Percentiles rank a stretch among this genome's conserved stretches.
Evolutionary conservation across 2,888 invertebrate species (phyloP).

Genomic region (Limnephilus marmoratus): DNA sequence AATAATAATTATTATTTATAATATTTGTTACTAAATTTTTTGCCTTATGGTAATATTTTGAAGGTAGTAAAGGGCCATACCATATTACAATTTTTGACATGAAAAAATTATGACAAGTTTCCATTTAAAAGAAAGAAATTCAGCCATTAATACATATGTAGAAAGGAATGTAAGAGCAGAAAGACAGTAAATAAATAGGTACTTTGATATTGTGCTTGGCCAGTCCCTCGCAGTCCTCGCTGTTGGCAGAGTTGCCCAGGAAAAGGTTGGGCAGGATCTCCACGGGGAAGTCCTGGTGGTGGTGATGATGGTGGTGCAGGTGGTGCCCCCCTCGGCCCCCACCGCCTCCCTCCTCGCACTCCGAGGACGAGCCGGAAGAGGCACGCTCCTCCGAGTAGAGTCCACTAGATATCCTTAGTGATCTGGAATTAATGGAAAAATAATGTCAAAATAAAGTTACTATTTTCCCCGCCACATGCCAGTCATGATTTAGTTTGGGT

Average conservation of each 20-base stretch:
- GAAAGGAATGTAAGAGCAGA: background rate
- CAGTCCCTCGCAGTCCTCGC: constrained; percentile 92
- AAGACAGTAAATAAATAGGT: constrained; percentile 62
- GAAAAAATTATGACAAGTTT: no score
- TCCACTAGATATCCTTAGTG: constrained; percentile 85
- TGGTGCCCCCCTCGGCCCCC: constrained; percentile 40
- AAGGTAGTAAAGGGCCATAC: no score
- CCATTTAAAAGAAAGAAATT: no score
- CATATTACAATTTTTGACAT: no score
- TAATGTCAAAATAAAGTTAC: background rate
- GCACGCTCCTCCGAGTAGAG: constrained; percentile 80
- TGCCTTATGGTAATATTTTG: no score
- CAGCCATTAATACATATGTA: background rate
- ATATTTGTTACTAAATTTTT: no score
- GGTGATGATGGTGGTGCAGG: constrained; percentile 73
- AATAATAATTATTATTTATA: no score
- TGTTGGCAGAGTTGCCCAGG: constrained; percentile 96
- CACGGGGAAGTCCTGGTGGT: constrained; percentile 91
- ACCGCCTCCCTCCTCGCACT: constrained; percentile 81
- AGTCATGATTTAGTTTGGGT: background rate
- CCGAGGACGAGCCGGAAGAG: constrained; percentile 84
- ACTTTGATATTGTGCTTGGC: constrained; percentile 93
- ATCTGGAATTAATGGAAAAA: constrained; percentile 74
- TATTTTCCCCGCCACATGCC: background rate
- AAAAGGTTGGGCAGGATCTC: constrained; percentile 96